Evolutionary conservation across 2,888 invertebrate species (phyloP), one percentile per base, ranked within the genome.

Genomic region (Trachelus iudaicus): DNA sequence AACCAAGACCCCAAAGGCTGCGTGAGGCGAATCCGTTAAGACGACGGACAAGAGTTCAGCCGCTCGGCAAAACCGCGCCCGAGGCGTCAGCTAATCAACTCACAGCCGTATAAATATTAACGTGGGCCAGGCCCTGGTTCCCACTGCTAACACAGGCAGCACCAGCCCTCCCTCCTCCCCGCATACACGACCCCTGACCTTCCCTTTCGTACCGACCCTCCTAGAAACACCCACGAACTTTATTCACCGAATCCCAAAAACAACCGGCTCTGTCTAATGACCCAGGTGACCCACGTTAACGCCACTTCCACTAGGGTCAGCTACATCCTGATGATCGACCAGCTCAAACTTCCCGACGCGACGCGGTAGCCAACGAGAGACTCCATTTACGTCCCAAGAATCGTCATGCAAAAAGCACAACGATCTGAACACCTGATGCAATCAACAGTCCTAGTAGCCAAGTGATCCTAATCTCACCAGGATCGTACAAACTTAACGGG

Each of bases 41-140:
- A 15, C 23, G 23, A 23, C 12, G 71, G 71, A 71, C 71, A 71
- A 71, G 34, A 71, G 9, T 71, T 71, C 30, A 33, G 1, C 71
- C 31, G 15, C 71, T 73, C 76, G 69, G 78, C 68, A 77, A 79
- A 78, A 74, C 78, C 69, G n/a, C 71, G 71, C 71, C 40, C 23
- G 71, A 33, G 40, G 76, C 73, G 73, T 30, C 76, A 71, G 77
- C 79, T 78, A 81, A 79, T 79, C 79, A 79, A 78, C 75, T 79
- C 73, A 11, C 75, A n/a, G 34, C 76, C 75, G 56, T 75, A 33
- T 79, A 76, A 79, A 81, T 77, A 73, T 77, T 78, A 79, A 35
- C 71, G 76, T 78, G 76, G 76, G 77, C 80, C 80, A 71, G 31
- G 31, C 31, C 31, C 9, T 80, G 81, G 80, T 81, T 84, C 81